Evolutionary conservation across 1,140 invertebrate species (phyloP), one percentile per base, ranked within the genome.

Genomic region (Papilio helenus): DNA sequence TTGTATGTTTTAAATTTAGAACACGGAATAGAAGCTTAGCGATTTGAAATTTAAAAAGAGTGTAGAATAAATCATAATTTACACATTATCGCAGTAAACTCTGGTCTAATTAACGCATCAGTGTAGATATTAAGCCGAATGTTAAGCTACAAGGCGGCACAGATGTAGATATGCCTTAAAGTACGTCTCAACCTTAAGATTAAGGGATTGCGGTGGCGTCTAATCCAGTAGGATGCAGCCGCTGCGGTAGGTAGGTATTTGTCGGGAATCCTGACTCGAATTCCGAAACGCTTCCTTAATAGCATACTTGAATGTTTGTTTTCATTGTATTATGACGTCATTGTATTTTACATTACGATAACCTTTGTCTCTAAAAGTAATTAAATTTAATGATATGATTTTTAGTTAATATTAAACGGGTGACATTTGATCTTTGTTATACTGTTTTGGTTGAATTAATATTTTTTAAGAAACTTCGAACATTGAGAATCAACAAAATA

Each of bases 241-340:
- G 84, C 89, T 92, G 91, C 89, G 91, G 91, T 92, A 91, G 91
- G 91, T 92, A 87, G 82, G 82, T 86, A 87, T 89, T 88, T 84
- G 83, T 81, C 81, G 72, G 81, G 83, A 85, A 88, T 89, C 83
- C 83, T 79, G 79, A 73, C 76, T 82, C 73, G 71, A 84, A 87
- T 86, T 83, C 82, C 79, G 71, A 55, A 81, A 79, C 82, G 86
- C 83, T 89, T 88, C 86, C 85, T 85, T 82, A 65, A 84, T 79
- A 87, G 82, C 81, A 26, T 49, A n/a, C 68, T 29, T 61, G 26
- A 29, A 44, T 14, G 76, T 46, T 42, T 74, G 82, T 87, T 82
- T 79, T 46, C 84, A 82, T 79, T 80, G 76, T 39, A 72, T 42
- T 20, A 44, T 49, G 26, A 79, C 61, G 76, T 71, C 26, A 79